A percentile compares a stretch with the other conserved stretches of the same genome.
Conservation (phyloP, 1,140 invertebrate species). For the Diorhabda carinulata region DNA sequence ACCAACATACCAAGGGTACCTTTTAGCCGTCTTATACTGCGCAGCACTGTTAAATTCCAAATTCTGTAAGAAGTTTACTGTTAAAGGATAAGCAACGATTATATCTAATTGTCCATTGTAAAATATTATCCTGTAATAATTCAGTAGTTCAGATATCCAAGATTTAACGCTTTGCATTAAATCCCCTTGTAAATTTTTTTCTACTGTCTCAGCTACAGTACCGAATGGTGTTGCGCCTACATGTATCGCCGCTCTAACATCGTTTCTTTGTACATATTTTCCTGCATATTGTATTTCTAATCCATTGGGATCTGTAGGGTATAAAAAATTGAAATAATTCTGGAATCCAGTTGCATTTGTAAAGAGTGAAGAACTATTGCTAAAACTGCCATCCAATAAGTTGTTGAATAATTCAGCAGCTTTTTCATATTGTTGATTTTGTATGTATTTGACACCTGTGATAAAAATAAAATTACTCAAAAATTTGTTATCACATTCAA, state of each 20-base stretch:
- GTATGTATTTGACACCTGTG: constrained; percentile 51
- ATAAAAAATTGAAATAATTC: constrained; percentile 68
- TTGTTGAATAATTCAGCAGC: constrained; percentile 65
- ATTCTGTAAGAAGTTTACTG: constrained; percentile 63
- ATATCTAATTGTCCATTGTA: constrained; percentile 86
- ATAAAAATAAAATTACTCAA: constrained; percentile 1
- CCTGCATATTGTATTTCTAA: constrained; percentile 46
- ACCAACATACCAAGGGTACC: constrained; percentile 63
- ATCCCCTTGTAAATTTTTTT: constrained; percentile 68
- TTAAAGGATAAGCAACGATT: constrained; percentile 76
- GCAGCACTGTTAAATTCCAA: constrained; percentile 61
- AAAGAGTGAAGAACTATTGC: constrained; percentile 53
- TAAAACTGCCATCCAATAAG: constrained; percentile 62
- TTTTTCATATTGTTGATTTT: constrained; percentile 56
- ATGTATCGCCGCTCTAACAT: constrained; percentile 53
- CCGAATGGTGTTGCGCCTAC: constrained; percentile 53
- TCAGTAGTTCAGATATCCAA: constrained; percentile 67
- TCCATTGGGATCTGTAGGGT: constrained; percentile 47
- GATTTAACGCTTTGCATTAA: constrained; percentile 78
- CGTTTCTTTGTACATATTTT: constrained; percentile 56
- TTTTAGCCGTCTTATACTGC: constrained; percentile 58
- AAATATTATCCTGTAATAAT: constrained; percentile 62
- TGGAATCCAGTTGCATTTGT: constrained; percentile 64
- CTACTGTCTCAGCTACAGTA: constrained; percentile 55
- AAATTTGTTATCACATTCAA: neutral